Evolutionary conservation across 2,113 vertebrate genomes (phyloP).

Genomic region (Pluvialis apricaria): DNA sequence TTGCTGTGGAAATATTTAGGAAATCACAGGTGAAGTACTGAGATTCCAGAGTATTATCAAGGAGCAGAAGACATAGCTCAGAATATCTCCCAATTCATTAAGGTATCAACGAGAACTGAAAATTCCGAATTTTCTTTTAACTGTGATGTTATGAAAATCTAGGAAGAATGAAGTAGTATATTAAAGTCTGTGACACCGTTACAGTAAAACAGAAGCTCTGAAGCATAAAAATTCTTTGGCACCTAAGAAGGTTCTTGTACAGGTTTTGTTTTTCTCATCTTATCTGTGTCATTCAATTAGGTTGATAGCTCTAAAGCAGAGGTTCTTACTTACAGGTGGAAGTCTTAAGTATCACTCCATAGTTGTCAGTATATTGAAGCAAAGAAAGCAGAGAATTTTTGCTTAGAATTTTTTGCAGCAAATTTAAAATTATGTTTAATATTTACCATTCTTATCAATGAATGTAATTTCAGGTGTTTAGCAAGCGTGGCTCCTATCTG

Average conservation of each 20-base stretch:
- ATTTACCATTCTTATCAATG: background rate
- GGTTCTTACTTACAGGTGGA: background rate
- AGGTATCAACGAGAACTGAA: background rate
- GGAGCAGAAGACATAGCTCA: background rate
- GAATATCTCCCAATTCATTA: background rate
- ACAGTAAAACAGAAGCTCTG: background rate
- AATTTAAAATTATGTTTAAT: background rate
- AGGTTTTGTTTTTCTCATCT: background rate
- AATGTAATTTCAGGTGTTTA: background rate
- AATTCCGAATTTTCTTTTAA: background rate
- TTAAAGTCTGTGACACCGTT: background rate
- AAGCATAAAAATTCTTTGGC: constrained; percentile 38
- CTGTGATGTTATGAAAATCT: background rate
- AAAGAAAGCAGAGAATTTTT: background rate
- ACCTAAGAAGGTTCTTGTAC: background rate
- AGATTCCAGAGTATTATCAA: background rate
- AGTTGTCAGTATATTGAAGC: background rate
- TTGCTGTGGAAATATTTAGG: background rate
- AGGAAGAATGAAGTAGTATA: background rate
- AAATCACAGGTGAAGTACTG: background rate
- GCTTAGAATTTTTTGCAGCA: background rate
- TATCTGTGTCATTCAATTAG: background rate
- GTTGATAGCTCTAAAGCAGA: background rate
- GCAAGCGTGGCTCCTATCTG: background rate
- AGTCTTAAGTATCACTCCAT: background rate